A percentile compares a stretch with the other conserved stretches of the same genome.
Conservation (phyloP, 2,113 vertebrate species). For the Oryctolagus cuniculus region mOryCun1.1 NC_091441.1:108217501-108218000, state of each 20-base stretch:
- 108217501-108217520: background rate
- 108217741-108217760: conserved; percentile 82
- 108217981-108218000: too few species aligned
- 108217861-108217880: background rate
- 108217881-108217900: background rate
- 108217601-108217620: background rate
- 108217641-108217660: conserved; percentile 88
- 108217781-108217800: conserved; percentile 85
- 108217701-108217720: conserved; percentile 85
- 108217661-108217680: conserved; percentile 88
- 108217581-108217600: background rate
- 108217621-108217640: background rate
- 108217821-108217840: background rate
- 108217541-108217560: background rate
- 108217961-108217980: too few species aligned
- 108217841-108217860: background rate
- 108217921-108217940: background rate
- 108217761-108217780: conserved; percentile 87
- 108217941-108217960: too few species aligned
- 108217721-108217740: conserved; percentile 89
- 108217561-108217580: background rate
- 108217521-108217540: background rate
- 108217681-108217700: conserved; percentile 86
- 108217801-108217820: conserved; percentile 84
- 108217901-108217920: background rate